phyloP scores from a whole-genome alignment of 35 echinoderm and acorn worm species.

The Stichopus chloronotus region DNA sequence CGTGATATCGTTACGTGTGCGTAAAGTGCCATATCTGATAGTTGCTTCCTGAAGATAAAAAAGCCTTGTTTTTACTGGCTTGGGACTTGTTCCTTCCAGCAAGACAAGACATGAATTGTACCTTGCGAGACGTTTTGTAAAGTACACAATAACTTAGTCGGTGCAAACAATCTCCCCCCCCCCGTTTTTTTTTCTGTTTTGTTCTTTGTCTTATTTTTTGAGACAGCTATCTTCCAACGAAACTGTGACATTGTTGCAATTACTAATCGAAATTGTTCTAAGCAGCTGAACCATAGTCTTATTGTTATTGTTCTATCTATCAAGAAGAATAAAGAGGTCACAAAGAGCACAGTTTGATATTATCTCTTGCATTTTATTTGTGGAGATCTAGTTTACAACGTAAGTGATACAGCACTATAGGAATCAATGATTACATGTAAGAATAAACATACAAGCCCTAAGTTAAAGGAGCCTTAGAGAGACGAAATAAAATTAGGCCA shows the following conservation, averaged over 20 bases:
- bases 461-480: too few species aligned
- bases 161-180: background rate
- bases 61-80: background rate
- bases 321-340: background rate
- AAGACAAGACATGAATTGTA: conserved; percentile 3
- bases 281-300: too few species aligned
- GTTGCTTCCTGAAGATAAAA: conserved; percentile 18
- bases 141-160: background rate
- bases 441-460: too few species aligned
- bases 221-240: too few species aligned
- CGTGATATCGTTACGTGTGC: background rate
- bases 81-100: background rate
- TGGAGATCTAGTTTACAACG: background rate
- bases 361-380: background rate
- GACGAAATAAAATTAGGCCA: too few species aligned
- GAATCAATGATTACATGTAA: too few species aligned
- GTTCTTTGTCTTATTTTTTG: too few species aligned
- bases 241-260: too few species aligned
- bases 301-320: too few species aligned
- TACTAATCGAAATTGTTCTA: too few species aligned
- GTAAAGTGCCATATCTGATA: background rate
- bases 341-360: background rate
- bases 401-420: background rate
- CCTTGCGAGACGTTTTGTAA: background rate
- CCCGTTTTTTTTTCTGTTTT: too few species aligned